Evolutionary conservation across 2,113 vertebrate genomes (phyloP), one percentile per base, ranked within the genome.

Genomic region (Pogonocichla stellata): DNA sequence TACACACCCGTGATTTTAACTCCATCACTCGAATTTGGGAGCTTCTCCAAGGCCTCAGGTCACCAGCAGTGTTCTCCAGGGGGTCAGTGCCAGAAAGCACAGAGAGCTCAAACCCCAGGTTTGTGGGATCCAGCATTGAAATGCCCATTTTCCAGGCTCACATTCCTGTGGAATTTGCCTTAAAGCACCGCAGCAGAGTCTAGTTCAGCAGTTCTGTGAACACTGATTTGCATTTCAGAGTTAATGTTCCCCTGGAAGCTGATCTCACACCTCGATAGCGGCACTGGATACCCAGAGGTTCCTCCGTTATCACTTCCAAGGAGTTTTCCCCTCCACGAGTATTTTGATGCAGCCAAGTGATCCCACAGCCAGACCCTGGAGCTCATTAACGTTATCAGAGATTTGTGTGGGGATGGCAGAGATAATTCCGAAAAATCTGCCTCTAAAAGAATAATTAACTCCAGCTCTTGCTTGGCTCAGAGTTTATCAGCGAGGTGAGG

Each of bases 401-500:
- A 7, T 91, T 36, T 29, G 36, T 12, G 53, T 5, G 69, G n/a
- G 89, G 69, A 86, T 67, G 88, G 89, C 53, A 62, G 80, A 80
- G 93, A 85, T 61, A 89, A 95, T 34, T 60, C 50, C n/a, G 20
- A 3, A 75, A 69, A 66, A 73, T 36, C 65, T 56, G 40, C 29
- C 58, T 86, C 85, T 65, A 8, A 58, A 72, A 38, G 73, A 61
- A 66, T 72, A 85, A 75, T 85, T 93, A 93, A 61, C 78, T 89
- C 42, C 42, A 56, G 4, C 36, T 71, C 80, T 36, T 6, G 43
- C 45, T 42, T 19, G 6, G 57, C 40, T 85, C 70, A 10, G 84
- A 26, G 84, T 82, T 95, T 81, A 92, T 91, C 94, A 72, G 57
- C 0, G 3, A 57, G 40, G 66, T 69, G 36, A 69, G 29, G 65